Percentiles rank a stretch among this genome's conserved stretches.
These are phyloP conservation scores for Myodes glareolus DNA, from an alignment of 2,113 vertebrate species.

Conservation along the genomic window DNA sequence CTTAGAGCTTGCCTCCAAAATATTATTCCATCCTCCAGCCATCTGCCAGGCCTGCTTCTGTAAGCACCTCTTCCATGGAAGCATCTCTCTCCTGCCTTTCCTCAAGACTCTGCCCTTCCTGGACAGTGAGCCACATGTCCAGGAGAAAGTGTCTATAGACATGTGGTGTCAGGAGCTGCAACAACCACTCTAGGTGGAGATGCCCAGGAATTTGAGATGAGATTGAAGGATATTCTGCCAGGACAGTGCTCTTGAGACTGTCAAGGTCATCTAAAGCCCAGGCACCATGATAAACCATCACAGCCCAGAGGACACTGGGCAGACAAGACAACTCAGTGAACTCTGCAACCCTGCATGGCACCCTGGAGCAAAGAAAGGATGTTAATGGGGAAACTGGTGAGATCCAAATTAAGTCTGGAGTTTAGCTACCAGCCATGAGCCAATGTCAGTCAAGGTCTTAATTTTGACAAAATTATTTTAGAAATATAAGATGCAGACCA, in stretches of 20 bases:
- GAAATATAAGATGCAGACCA: neutral
- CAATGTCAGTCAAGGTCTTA: neutral
- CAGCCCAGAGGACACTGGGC: neutral
- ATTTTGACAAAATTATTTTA: neutral
- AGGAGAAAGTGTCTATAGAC: neutral
- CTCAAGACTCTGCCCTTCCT: neutral
- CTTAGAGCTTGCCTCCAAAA: neutral
- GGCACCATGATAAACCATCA: neutral
- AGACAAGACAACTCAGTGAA: neutral
- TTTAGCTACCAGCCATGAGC: neutral
- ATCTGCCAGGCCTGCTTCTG: neutral
- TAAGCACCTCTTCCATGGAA: neutral
- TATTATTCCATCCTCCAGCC: neutral
- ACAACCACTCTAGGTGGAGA: neutral
- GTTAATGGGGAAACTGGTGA: neutral
- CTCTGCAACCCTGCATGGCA: neutral
- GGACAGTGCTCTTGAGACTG: neutral
- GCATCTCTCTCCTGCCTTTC: neutral
- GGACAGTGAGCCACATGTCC: rapidly evolving
- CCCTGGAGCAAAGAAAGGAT: neutral
- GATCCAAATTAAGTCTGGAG: neutral
- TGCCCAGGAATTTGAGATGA: neutral
- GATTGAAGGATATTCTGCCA: neutral
- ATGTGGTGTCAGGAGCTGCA: neutral
- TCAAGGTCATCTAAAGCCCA: neutral